Conservation (phyloP, 2,113 vertebrate genomes). For the Apteryx owenii region DNA sequence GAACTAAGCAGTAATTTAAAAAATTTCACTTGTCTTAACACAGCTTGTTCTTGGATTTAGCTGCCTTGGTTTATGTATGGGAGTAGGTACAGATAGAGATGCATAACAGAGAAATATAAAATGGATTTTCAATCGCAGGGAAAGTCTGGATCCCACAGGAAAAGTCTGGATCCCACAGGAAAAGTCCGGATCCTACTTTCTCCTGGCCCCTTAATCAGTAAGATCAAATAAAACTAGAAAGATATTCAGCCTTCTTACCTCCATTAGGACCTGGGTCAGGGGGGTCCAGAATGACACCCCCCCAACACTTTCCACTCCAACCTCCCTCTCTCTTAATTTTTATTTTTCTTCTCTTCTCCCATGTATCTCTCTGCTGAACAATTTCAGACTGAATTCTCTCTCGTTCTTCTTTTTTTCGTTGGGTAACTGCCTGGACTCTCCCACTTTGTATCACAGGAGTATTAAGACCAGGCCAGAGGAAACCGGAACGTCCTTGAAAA, state of each 20-base stretch:
- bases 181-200: background rate
- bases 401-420: slow-evolving; percentile 81
- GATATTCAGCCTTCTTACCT: slow-evolving; percentile 78
- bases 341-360: slow-evolving; percentile 84
- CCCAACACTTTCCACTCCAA: slow-evolving; percentile 92
- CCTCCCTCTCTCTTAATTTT: slow-evolving; percentile 89
- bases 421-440: slow-evolving; percentile 72
- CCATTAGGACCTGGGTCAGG: slow-evolving; percentile 92
- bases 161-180: background rate
- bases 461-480: slow-evolving; percentile 95
- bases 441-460: slow-evolving; percentile 80
- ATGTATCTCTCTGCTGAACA: slow-evolving; percentile 83
- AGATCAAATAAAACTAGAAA: background rate
- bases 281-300: slow-evolving; percentile 87
- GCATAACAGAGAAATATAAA: background rate
- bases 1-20: background rate
- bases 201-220: background rate
- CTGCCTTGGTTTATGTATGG: background rate
- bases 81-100: background rate
- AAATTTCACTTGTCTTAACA: background rate
- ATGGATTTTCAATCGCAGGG: background rate
- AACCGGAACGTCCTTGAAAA: slow-evolving; percentile 85
- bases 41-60: background rate
- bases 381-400: slow-evolving; percentile 79
- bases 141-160: background rate